Percentiles rank a stretch among this genome's conserved stretches.
phyloP scores from a whole-genome alignment of 30 jellyfish, hydroid and myxozoan genomes.

The Turritopsis rubra region DNA sequence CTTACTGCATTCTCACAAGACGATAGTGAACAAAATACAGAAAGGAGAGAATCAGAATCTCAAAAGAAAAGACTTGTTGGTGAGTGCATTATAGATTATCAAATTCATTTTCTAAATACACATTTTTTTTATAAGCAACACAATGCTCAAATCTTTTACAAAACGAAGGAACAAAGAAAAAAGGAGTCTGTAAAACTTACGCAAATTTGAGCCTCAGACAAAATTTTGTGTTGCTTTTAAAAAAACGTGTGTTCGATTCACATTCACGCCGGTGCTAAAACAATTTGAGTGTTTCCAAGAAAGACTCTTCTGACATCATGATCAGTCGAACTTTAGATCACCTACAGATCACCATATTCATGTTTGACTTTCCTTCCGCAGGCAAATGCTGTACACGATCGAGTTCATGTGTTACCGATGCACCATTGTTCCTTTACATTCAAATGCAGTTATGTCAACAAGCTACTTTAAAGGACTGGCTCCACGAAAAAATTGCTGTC shows the following conservation, averaged over 20 bases:
- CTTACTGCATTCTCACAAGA: neutral
- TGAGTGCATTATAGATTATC: neutral
- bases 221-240: too few relatives aligned
- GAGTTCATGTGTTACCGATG: slow-evolving; percentile 55
- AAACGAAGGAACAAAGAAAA: too few relatives aligned
- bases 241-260: too few relatives aligned
- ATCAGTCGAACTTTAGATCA: neutral
- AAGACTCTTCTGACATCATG: too few relatives aligned
- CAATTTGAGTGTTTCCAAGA: too few relatives aligned
- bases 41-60: neutral
- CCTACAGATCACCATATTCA: neutral
- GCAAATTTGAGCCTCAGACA: too few relatives aligned
- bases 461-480: slow-evolving; percentile 90
- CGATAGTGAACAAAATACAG: neutral
- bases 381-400: slow-evolving; percentile 85
- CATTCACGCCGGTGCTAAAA: too few relatives aligned
- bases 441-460: slow-evolving; percentile 94
- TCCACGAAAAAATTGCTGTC: slow-evolving; percentile 38
- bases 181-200: too few relatives aligned
- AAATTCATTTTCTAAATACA: too few relatives aligned
- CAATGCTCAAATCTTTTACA: too few relatives aligned
- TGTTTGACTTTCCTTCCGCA: neutral
- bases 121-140: too few relatives aligned
- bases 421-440: slow-evolving; percentile 73
- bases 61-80: neutral